These are phyloP conservation scores for Nebria brevicollis DNA, from an alignment of 2,888 invertebrate species.

Conservation along the genomic window DNA sequence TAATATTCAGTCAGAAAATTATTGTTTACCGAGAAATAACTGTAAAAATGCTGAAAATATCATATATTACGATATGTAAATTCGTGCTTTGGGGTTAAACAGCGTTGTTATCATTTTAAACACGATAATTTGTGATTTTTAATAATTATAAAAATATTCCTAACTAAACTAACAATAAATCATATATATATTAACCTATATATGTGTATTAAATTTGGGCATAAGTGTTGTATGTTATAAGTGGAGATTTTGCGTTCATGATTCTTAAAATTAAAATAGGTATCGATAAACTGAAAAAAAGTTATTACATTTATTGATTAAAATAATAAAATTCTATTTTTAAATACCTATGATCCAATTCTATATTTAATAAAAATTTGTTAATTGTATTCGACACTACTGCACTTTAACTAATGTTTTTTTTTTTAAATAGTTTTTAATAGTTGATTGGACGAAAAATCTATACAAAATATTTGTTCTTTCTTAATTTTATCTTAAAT, in stretches of 20 bases:
- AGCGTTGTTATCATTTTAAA: slow-evolving; percentile 19
- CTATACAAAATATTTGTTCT: neutral
- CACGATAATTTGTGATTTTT: slow-evolving; percentile 20
- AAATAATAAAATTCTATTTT: slow-evolving; percentile 49
- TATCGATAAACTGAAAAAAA: slow-evolving; percentile 48
- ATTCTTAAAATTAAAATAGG: slow-evolving; percentile 47
- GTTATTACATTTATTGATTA: slow-evolving; percentile 49
- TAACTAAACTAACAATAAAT: slow-evolving; percentile 52
- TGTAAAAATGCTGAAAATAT: neutral
- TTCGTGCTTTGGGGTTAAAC: slow-evolving; percentile 6
- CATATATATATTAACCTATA: slow-evolving; percentile 23
- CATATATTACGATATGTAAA: slow-evolving; percentile 37
- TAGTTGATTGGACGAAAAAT: neutral
- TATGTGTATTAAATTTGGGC: slow-evolving; percentile 38
- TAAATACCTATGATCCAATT: slow-evolving; percentile 52
- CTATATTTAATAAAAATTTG: slow-evolving; percentile 56
- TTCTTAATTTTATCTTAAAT: neutral
- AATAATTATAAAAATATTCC: slow-evolving; percentile 47
- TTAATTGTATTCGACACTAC: slow-evolving; percentile 56
- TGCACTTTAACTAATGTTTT: slow-evolving; percentile 48
- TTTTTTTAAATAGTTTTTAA: neutral
- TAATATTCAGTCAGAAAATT: slow-evolving; percentile 14
- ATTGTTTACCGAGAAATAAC: neutral
- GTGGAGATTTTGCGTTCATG: slow-evolving; percentile 37
- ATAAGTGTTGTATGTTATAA: slow-evolving; percentile 40